Evolutionary conservation across 2,113 vertebrate species (phyloP).

Genomic region (Salvator merianae): DNA sequence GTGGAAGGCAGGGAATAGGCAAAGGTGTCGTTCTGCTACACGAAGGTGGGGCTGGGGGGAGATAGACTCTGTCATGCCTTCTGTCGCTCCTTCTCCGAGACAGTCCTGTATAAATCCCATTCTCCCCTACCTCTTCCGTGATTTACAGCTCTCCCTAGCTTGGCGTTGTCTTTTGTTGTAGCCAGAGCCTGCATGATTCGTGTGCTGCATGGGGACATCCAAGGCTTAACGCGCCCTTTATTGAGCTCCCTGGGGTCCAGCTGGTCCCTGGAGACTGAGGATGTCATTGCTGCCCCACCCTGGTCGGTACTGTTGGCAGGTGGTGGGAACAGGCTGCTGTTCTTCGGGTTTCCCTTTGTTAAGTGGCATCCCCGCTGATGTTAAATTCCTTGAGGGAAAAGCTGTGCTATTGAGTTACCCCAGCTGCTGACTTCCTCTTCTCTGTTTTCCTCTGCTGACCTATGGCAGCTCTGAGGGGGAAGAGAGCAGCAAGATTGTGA

Average conservation of each 20-base stretch:
- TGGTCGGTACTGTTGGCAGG: neutral
- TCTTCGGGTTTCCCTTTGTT: slow-evolving; percentile 19
- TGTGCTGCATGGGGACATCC: neutral
- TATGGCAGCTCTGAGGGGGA: neutral
- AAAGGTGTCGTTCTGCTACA: neutral
- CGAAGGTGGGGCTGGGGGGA: neutral
- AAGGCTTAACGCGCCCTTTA: neutral
- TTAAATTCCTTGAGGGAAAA: neutral
- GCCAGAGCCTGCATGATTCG: neutral
- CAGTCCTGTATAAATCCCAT: neutral
- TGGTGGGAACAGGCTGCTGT: neutral
- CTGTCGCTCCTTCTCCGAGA: neutral
- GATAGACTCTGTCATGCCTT: neutral
- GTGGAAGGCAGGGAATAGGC: neutral
- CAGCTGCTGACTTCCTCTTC: neutral
- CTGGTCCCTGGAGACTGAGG: neutral
- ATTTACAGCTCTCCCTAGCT: neutral
- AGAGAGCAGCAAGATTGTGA: neutral
- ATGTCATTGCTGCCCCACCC: slow-evolving; percentile 11
- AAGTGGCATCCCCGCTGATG: neutral
- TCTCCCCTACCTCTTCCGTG: neutral
- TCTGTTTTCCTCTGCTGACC: neutral
- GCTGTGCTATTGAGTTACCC: neutral
- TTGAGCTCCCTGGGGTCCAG: neutral
- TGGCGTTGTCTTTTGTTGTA: slow-evolving; percentile 9